Evolutionary conservation across 1,140 invertebrate genomes (phyloP), one percentile per base, ranked within the genome.

Genomic region (Halesus radiatus): DNA sequence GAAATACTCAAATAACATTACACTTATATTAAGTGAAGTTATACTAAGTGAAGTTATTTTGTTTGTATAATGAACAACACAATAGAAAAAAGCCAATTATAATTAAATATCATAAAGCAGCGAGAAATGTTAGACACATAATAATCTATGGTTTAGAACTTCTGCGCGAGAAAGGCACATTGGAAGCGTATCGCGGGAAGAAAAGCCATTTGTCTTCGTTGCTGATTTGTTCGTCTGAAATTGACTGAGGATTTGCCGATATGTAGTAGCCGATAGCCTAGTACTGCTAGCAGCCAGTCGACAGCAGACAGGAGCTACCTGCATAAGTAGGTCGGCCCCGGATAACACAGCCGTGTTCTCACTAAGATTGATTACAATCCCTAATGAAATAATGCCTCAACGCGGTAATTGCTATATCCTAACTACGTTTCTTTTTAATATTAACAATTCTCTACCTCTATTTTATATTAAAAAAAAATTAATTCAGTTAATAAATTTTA

Each of bases 181-280:
- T 18, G 3, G 16, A 45, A 50, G 18, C 64, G 26, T 32, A 70
- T 32, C 45, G 6, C 10, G 2, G 45, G 54, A 37, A 74, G 72
- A 54, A 53, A 74, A 54, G 72, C 29, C 37, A 58, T 74, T 74
- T 74, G 72, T 74, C 72, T 74, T 74, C 72, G 72, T 74, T 37
- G 72, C 72, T 56, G 52, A 74, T 74, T 74, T 52, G 52, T 58
- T 58, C 72, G 20, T 74, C 54, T 74, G 72, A 74, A 74, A 74
- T 74, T 74, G 72, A 58, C 72, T 74, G 29, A 56, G 54, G 72
- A 58, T 74, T 74, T 54, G 45, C 29, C 54, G 52, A 74, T 74
- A 74, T 54, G 52, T 74, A 45, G 37, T 45, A 45, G 37, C 37
- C 37, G 37, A 45, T 45, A 13, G 37, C 37, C 3, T 37, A 45